Evolutionary conservation across 2,797 vertebrate species (phyloP), one percentile per base, ranked within the genome.

Genomic region (Schizopygopsis pylzovi): DNA sequence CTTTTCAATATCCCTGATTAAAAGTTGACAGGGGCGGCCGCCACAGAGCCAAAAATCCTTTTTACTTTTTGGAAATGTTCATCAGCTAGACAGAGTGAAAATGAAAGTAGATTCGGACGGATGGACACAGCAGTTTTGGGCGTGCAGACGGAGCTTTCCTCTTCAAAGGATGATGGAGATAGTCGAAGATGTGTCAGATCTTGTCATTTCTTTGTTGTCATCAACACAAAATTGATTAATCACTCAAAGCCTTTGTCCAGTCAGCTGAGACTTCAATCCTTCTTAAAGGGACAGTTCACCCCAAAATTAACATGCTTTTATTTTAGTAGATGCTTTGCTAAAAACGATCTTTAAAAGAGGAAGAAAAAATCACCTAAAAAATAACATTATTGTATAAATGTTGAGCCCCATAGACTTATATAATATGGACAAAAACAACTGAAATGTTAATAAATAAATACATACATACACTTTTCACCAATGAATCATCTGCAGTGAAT

Each of bases 1-100:
- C 89, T 90, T 92, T 91, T 91, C 92, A 93, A 94, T 94, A 94
- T 95, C 90, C 88, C 91, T 94, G 93, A 95, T 95, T 95, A 94
- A 93, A 95, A 93, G 92, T 91, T 90, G 82, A 93, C 90, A 91
- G 92, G 92, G 88, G 86, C 88, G 88, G 88, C 90, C 84, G 88
- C 71, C 81, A 89, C 86, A 52, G 90, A 95, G 93, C 93, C 92
- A 94, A 94, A 92, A 86, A 91, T 91, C 91, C 92, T 92, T 91
- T 85, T 93, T 94, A 93, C 92, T 91, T 93, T 92, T 92, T 91
- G 94, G 92, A 93, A 91, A 92, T 90, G 91, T 92, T 94, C 92
- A 93, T 94, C 94, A 93, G 92, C 93, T 92, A 93, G 91, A 92
- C 91, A 88, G 87, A 56, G 87, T 88, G 87, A 89, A 88, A 89